phyloP scores from a whole-genome alignment of 2,113 vertebrate genomes.

The Poecilia latipinna region DNA sequence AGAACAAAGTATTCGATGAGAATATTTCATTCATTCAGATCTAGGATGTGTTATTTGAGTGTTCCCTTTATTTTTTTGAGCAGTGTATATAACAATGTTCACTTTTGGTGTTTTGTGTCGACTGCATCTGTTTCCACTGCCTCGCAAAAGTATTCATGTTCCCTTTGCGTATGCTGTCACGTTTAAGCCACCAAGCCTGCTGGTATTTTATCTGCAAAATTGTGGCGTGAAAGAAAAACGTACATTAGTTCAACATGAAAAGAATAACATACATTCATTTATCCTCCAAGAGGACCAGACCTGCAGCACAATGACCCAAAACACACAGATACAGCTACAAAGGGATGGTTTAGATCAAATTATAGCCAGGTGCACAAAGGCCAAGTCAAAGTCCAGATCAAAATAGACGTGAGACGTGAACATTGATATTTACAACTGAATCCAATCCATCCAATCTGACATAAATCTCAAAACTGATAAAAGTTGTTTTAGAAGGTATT shows the following conservation, averaged over 20 bases:
- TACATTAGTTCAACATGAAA: too few relatives aligned
- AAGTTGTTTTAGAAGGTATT: not conserved
- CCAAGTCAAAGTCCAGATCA: not conserved
- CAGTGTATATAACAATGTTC: not conserved
- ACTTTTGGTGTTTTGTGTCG: not conserved
- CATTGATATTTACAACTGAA: too few relatives aligned
- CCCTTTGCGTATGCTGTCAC: not conserved
- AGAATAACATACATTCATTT: too few relatives aligned
- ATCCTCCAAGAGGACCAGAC: not conserved
- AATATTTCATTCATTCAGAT: too few relatives aligned
- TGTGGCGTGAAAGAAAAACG: not conserved
- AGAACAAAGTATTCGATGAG: too few relatives aligned
- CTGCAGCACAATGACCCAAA: not conserved
- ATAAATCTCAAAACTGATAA: not conserved
- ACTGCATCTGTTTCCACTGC: not conserved
- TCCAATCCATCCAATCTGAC: too few relatives aligned
- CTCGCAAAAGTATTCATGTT: not conserved
- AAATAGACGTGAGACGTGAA: not conserved
- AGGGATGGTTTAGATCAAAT: not conserved
- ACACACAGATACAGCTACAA: not conserved
- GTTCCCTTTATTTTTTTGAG: too few relatives aligned
- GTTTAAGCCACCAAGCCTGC: not conserved
- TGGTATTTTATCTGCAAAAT: not conserved
- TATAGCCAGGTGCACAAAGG: not conserved
- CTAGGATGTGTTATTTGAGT: too few relatives aligned